phyloP scores from a whole-genome alignment of 2,113 vertebrate genomes.

The Gambusia affinis region DNA sequence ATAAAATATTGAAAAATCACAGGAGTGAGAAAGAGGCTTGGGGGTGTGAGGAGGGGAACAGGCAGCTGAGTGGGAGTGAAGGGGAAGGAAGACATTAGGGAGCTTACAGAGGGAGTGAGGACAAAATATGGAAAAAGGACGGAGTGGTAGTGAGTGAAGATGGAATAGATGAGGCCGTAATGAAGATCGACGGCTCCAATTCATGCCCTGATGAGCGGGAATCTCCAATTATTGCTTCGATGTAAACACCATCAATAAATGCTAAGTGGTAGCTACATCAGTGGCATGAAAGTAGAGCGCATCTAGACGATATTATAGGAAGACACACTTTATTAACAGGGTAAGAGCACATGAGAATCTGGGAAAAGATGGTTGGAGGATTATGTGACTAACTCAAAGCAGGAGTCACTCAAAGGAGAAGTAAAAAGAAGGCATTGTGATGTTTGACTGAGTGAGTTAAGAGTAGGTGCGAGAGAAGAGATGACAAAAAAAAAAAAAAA shows the following conservation, averaged over 20 bases:
- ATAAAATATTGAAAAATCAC: conserved; percentile 75
- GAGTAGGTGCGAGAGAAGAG: conserved; percentile 51
- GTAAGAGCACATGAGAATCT: conserved; percentile 6
- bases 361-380: conserved; percentile 36
- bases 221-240: conserved; percentile 55
- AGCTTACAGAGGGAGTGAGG: conserved; percentile 45
- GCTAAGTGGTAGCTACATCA: conserved; percentile 52
- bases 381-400: conserved; percentile 42
- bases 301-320: conserved; percentile 51
- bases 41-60: conserved; percentile 52
- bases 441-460: conserved; percentile 49
- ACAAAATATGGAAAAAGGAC: conserved; percentile 46
- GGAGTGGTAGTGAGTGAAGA: conserved; percentile 25
- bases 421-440: background rate
- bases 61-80: conserved; percentile 60
- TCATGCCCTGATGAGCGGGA: conserved; percentile 58
- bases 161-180: conserved; percentile 53
- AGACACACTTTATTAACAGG: conserved; percentile 36
- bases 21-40: conserved; percentile 53
- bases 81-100: conserved; percentile 64
- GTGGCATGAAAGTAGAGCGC: conserved; percentile 51
- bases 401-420: conserved; percentile 22
- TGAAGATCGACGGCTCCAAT: conserved; percentile 73
- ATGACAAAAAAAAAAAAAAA: conserved; percentile 31
- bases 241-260: conserved; percentile 57